phyloP scores from a whole-genome alignment of 2,113 vertebrate genomes.

The Sitta europaea region DNA sequence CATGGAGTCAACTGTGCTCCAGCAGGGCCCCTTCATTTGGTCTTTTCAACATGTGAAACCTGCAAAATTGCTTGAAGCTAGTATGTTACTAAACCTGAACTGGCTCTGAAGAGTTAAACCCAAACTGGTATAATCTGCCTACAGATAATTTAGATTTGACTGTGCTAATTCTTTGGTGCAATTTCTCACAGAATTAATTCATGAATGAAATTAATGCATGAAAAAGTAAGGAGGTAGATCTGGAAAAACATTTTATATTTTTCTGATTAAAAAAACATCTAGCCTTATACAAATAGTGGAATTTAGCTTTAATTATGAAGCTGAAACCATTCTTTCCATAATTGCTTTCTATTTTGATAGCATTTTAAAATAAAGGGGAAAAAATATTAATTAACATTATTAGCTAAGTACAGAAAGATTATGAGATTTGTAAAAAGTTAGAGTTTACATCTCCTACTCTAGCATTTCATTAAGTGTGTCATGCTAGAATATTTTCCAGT shows the following conservation, averaged over 20 bases:
- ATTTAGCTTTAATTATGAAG: neutral
- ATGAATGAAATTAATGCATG: too few relatives aligned
- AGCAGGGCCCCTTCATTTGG: neutral
- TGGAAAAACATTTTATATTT: neutral
- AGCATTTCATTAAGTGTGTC: neutral
- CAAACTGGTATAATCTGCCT: neutral
- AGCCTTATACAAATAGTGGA: neutral
- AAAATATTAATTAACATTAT: neutral
- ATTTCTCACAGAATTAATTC: neutral
- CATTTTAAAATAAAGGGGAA: neutral
- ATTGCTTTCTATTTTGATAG: neutral
- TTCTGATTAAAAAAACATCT: neutral
- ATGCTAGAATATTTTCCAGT: neutral
- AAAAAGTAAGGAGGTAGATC: neutral
- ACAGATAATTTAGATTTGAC: neutral
- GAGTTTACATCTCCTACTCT: neutral
- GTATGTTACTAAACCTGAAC: neutral
- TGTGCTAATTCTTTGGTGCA: neutral
- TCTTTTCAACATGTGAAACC: neutral
- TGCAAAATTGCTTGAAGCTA: neutral
- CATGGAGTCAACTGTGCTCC: neutral
- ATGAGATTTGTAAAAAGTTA: neutral
- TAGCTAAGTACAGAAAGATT: neutral
- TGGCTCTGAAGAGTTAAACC: neutral
- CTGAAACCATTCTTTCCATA: neutral